phyloP scores from a whole-genome alignment of 1,140 invertebrate genomes.

The Agraylea sexmaculata region DNA sequence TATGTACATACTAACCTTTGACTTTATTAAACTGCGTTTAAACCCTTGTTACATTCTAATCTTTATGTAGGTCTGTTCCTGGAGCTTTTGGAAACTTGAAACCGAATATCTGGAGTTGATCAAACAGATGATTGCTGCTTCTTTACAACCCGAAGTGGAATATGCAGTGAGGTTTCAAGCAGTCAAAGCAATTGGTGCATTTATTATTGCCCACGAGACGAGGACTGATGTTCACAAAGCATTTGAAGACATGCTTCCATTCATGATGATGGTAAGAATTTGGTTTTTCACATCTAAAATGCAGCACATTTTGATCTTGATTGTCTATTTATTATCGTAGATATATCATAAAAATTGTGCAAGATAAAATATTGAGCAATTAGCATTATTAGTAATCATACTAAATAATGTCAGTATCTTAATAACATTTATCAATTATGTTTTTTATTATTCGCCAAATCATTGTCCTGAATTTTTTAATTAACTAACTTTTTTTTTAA shows the following conservation, averaged over 20 bases:
- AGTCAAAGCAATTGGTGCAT: constrained; percentile 75
- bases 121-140: constrained; percentile 84
- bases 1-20: constrained; percentile 36
- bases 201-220: constrained; percentile 85
- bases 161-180: constrained; percentile 69
- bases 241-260: constrained; percentile 73
- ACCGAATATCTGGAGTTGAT: constrained; percentile 83
- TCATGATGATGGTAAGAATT: constrained; percentile 50
- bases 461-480: not conserved
- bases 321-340: not conserved
- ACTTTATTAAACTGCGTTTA: not conserved
- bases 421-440: constrained; percentile 5
- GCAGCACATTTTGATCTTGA: constrained; percentile 10
- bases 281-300: not conserved
- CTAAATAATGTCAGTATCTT: constrained; percentile 16
- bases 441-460: not conserved
- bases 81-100: constrained; percentile 94
- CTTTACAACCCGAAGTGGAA: constrained; percentile 56
- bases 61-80: constrained; percentile 65
- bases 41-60: constrained; percentile 13
- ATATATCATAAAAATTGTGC: constrained; percentile 9
- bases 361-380: constrained; percentile 15
- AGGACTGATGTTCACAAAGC: constrained; percentile 77
- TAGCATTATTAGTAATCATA: constrained; percentile 17
- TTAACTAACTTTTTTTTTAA: constrained; percentile 28